Base-by-base conservation (phyloP, 2,888 invertebrate genomes). In the Galerucella nymphaeae region DNA sequence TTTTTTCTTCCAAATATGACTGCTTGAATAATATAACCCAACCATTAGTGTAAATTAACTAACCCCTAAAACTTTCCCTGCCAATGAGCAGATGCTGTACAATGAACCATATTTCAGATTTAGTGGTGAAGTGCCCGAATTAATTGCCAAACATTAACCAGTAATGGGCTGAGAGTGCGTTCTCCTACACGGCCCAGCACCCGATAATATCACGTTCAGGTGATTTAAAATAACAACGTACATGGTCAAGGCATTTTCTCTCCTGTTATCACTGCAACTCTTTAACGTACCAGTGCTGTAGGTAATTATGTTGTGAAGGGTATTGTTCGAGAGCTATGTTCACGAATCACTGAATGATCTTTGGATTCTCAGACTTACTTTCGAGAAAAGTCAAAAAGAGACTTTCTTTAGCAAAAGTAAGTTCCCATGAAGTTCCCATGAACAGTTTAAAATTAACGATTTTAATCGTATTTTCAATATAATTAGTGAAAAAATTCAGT, bases 161-260 rank as follows among this genome's bases (percentile, higher is more conserved):
- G 75, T 79, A 80, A 80, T 80, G 80, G 80, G 74, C 76, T 38
- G 70, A 72, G 72, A 78, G 79, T 80, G 77, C 77, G 80, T 80
- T 77, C 73, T 74, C 76, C 76, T 76, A 78, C 77, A 78, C 78
- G 77, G 76, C 75, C 76, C 76, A 75, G 77, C 75, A 76, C 72
- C 79, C 77, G 80, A 80, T 81, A 80, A 77, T 80, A 81, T 81
- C 80, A 79, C 78, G 71, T 77, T 75, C 75, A 77, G 77, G 80
- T 80, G 81, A 81, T 81, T 81, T 81, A 81, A 80, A 81, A 79
- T 79, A 79, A 78, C 81, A 78, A 76, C 78, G 78, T 77, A 80
- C 81, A 81, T 75, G 79, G 78, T 76, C 79, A 76, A 78, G 76
- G 78, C 75, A 79, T 79, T 80, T 77, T 77, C 77, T 63, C 62